Conservation (phyloP, 2,888 invertebrate species). For the Alloscopus bannaensis region DNA sequence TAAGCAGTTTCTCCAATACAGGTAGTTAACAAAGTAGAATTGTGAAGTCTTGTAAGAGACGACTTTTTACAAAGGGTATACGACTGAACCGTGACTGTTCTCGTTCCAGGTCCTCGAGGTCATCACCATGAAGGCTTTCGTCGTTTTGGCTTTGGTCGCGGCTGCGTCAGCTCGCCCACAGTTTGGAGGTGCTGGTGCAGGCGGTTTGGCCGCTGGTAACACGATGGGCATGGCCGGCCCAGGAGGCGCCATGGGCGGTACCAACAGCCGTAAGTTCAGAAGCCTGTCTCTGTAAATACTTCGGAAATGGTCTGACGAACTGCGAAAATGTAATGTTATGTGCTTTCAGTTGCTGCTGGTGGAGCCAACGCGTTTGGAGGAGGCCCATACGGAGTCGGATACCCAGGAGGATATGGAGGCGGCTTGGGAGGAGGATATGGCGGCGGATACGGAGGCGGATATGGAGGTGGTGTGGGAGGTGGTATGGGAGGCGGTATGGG, state of each 20-base stretch:
- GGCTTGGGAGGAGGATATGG: constrained; percentile 29
- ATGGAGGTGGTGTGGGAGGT: constrained; percentile 12
- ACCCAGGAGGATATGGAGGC: too few species aligned
- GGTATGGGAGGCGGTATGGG: constrained; percentile 6
- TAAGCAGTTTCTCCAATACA: too few species aligned
- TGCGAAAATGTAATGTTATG: too few species aligned
- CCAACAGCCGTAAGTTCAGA: neutral
- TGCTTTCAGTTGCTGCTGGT: constrained; percentile 3
- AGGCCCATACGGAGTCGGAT: neutral
- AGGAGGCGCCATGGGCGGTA: neutral
- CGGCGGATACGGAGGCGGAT: constrained; percentile 21
- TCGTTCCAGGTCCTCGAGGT: too few species aligned
- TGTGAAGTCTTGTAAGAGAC: neutral
- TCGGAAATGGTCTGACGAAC: too few species aligned
- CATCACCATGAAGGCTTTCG: constrained; percentile 59
- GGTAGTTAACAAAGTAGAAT: neutral
- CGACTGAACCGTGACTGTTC: too few species aligned
- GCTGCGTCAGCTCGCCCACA: constrained; percentile 63
- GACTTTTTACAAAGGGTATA: too few species aligned
- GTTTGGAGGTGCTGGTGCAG: constrained; percentile 29
- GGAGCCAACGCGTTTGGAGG: neutral
- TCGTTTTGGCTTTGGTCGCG: constrained; percentile 54
- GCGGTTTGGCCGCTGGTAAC: neutral
- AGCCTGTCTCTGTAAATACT: too few species aligned
- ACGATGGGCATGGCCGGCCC: neutral